phyloP scores from a whole-genome alignment of 2,113 vertebrate species.

The Clarias magur region DNA sequence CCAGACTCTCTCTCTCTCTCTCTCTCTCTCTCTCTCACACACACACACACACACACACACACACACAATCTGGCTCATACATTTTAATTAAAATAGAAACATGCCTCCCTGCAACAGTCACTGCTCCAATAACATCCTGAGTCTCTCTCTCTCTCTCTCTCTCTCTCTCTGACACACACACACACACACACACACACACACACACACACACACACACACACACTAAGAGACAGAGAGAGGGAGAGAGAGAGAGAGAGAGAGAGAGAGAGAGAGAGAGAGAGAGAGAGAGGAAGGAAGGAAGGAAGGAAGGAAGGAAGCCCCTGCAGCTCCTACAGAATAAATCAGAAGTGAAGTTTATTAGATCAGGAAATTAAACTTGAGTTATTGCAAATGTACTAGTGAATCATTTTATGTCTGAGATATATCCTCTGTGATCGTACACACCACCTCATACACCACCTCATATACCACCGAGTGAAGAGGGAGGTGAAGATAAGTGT shows the following conservation, averaged over 20 bases:
- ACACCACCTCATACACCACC: background rate
- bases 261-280: conserved; percentile 26
- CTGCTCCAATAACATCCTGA: background rate
- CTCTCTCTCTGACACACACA: background rate
- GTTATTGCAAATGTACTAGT: background rate
- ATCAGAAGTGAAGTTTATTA: background rate
- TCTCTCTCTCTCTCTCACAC: background rate
- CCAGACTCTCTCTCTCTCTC: background rate
- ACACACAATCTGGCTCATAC: conserved; percentile 25
- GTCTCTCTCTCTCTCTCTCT: too few relatives aligned
- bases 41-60: conserved; percentile 19
- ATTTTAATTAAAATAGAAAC: conserved; percentile 50
- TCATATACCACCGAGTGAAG: background rate
- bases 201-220: background rate
- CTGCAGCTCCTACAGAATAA: background rate
- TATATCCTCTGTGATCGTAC: background rate
- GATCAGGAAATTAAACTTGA: background rate
- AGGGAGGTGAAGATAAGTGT: background rate
- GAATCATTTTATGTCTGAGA: background rate
- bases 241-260: conserved; percentile 27
- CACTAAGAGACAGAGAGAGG: conserved; percentile 12
- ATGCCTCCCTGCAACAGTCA: conserved; percentile 3
- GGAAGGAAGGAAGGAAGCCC: background rate
- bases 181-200: background rate
- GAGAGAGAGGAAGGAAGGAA: conserved; percentile 4